phyloP scores from a whole-genome alignment of 2,888 invertebrate genomes.

The Globia sparganii region DNA sequence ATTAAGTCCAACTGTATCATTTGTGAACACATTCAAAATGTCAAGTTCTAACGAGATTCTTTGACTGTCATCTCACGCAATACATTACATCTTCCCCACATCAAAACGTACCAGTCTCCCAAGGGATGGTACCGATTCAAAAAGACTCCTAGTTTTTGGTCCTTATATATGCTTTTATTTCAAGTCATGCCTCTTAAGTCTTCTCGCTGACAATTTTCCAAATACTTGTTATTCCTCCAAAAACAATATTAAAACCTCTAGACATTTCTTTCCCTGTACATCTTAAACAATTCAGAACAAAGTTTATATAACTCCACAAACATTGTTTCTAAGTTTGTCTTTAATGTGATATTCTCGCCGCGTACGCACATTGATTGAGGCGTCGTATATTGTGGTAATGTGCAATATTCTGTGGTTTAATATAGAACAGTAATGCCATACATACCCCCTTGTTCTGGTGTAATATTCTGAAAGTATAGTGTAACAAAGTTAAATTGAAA shows the following conservation, averaged over 20 bases:
- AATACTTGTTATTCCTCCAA: not conserved
- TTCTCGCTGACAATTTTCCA: not conserved
- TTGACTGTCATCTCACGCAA: not conserved
- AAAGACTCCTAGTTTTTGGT: not conserved
- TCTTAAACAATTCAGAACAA: slow-evolving; percentile 25
- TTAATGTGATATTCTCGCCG: slow-evolving; percentile 32
- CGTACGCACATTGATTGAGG: slow-evolving; percentile 50
- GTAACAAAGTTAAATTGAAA: slow-evolving; percentile 39
- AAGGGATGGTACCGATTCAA: not conserved
- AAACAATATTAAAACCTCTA: slow-evolving; percentile 18
- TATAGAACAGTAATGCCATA: slow-evolving; percentile 27
- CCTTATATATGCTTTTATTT: not conserved
- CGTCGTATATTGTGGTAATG: slow-evolving; percentile 44
- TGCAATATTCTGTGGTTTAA: slow-evolving; percentile 54
- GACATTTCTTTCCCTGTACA: not conserved
- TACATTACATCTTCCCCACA: not conserved
- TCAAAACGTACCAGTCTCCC: not conserved
- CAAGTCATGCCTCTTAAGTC: not conserved
- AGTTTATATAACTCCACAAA: slow-evolving; percentile 25
- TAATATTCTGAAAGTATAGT: slow-evolving; percentile 25
- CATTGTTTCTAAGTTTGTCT: slow-evolving; percentile 18
- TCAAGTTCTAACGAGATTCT: not conserved
- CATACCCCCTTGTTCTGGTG: slow-evolving; percentile 5
- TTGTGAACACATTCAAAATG: not conserved
- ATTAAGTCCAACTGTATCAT: not conserved